phyloP scores from a whole-genome alignment of 64 coral and sea anemone genomes.

The Stichodactyla mertensii region DNA sequence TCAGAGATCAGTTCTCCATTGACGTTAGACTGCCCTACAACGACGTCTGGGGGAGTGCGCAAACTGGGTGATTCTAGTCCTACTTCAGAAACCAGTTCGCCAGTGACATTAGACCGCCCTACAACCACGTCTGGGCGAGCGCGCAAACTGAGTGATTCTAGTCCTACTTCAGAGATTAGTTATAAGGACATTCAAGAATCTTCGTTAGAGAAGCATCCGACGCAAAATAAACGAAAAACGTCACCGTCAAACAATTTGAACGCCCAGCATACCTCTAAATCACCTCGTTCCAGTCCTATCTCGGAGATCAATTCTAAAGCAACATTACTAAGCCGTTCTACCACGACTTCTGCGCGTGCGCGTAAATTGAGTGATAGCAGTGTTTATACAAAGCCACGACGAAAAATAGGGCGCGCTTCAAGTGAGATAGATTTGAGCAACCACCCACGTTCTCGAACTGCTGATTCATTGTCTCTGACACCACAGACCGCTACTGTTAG shows the following conservation, averaged over 20 bases:
- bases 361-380: neutral
- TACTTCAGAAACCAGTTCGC: neutral
- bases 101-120: neutral
- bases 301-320: neutral
- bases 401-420: neutral
- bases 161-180: neutral
- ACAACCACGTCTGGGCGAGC: neutral
- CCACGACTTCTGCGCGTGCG: constrained; percentile 1
- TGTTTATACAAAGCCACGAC: neutral
- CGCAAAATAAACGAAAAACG: neutral
- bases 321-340: neutral
- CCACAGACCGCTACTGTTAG: neutral
- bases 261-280: neutral
- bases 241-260: neutral
- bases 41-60: neutral
- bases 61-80: neutral
- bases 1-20: neutral
- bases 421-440: neutral
- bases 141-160: neutral
- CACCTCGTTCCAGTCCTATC: neutral
- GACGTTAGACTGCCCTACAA: neutral
- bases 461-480: neutral
- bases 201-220: neutral
- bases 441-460: neutral
- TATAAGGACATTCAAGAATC: neutral